Evolutionary conservation across 2,113 vertebrate species (phyloP), one percentile per base, ranked within the genome.

Genomic region (Gavia stellata): DNA sequence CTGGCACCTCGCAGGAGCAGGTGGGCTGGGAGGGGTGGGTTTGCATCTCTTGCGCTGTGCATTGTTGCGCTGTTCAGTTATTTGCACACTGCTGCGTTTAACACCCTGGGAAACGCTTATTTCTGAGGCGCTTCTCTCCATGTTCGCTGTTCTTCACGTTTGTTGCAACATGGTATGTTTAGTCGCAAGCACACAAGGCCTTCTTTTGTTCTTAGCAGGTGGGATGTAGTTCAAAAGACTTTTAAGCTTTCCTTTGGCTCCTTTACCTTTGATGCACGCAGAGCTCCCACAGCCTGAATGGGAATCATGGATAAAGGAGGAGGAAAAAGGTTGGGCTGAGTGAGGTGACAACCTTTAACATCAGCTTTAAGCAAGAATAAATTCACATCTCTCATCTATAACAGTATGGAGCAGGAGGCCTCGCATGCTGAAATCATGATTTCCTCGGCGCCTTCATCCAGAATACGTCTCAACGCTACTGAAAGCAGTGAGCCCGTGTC

Each of bases 81-180:
- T 21, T 17, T 56, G 40, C 21, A 13, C 0, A 0, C 44, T 40
- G 16, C 65, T 78, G 26, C 1, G 0, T 81, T 87, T 78, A 71
- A 45, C 28, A 53, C 5, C 9, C 28, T 49, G 25, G 25, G 53
- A 36, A 45, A 56, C 50, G 66, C 42, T 16, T 36, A 4, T 79
- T 94, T 72, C n/a, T 34, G 70, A 80, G 66, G 34, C 33, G 12
- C 17, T 49, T 80, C 17, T 56, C 50, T 50, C 44, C 14, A 7
- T 21, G 12, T 47, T 91, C 31, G 8, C 38, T 4, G 6, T 63
- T 79, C 50, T 71, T 92, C 34, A 29, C 17, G 19, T 45, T 31
- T 50, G 20, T 73, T 93, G 77, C 28, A 78, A 52, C 0, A 1
- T 56, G 21, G 7, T 45, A 7, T 52, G 29, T 78, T 87, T 58